phyloP scores from a whole-genome alignment of 2,797 vertebrate species.

The Pelodytes ibericus region DNA sequence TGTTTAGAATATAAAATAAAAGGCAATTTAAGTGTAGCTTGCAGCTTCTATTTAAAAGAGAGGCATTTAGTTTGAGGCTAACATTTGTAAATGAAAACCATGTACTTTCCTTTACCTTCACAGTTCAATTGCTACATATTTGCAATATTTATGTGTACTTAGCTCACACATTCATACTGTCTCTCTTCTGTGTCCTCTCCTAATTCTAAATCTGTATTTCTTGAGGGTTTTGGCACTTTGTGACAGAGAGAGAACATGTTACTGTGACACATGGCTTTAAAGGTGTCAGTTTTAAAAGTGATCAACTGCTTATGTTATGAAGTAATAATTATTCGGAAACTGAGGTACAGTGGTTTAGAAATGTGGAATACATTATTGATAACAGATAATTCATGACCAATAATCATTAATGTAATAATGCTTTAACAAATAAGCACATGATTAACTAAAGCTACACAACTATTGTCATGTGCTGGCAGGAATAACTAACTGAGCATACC shows the following conservation, averaged over 20 bases:
- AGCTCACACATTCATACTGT: constrained; percentile 5
- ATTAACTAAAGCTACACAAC: no score
- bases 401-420: no score
- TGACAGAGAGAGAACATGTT: constrained; percentile 30
- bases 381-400: not conserved
- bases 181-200: constrained; percentile 1
- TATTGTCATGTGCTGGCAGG: no score
- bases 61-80: constrained; percentile 3
- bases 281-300: constrained; percentile 20
- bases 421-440: no score
- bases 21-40: not conserved
- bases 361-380: not conserved
- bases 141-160: constrained; percentile 39
- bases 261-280: constrained; percentile 24
- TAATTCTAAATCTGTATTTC: constrained; percentile 38
- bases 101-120: constrained; percentile 1
- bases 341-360: constrained; percentile 7
- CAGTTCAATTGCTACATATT: constrained; percentile 24
- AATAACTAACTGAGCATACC: no score
- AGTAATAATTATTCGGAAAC: constrained; percentile 1
- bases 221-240: constrained; percentile 34
- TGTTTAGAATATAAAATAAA: no score
- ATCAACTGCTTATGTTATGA: not conserved
- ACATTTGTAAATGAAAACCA: constrained; percentile 9
- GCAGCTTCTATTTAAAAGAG: constrained; percentile 7